Conservation (phyloP, 2,888 invertebrate species). For the Zonitis immaculata region DNA sequence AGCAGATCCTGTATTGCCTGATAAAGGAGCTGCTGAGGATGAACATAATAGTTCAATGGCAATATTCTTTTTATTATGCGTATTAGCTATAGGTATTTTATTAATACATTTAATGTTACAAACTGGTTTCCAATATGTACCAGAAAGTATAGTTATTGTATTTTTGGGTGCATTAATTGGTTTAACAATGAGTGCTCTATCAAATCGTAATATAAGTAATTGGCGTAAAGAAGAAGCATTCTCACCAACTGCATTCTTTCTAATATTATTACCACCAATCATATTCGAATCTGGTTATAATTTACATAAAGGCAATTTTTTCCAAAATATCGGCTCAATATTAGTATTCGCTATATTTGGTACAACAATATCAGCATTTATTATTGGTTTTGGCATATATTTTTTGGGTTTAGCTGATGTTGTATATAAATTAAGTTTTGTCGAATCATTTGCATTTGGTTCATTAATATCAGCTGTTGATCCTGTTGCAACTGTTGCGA, state of each 20-base stretch:
- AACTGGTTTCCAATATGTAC: conserved; percentile 93
- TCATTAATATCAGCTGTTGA: conserved; percentile 98
- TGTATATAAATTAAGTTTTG: conserved; percentile 87
- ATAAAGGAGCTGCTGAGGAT: conserved; percentile 87
- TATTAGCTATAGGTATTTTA: conserved; percentile 89
- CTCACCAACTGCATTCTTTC: conserved; percentile 96
- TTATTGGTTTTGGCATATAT: conserved; percentile 95
- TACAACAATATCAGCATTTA: conserved; percentile 93
- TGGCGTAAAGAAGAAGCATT: conserved; percentile 98
- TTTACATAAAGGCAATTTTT: conserved; percentile 94
- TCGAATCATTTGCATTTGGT: conserved; percentile 98
- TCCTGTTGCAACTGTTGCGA: conserved; percentile 98
- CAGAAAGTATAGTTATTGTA: conserved; percentile 96
- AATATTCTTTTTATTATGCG: conserved; percentile 95
- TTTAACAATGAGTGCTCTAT: conserved; percentile 82
- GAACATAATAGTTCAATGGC: conserved; percentile 96
- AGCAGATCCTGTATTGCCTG: conserved; percentile 77
- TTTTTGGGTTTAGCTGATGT: conserved; percentile 87
- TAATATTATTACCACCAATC: conserved; percentile 94
- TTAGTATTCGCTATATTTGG: conserved; percentile 96
- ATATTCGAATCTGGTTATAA: conserved; percentile 99
- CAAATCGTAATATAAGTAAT: conserved; percentile 82
- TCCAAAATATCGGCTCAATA: conserved; percentile 98
- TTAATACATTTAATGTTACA: conserved; percentile 92
- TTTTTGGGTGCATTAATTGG: conserved; percentile 92